These are phyloP conservation scores for Leptura quadrifasciata DNA, from an alignment of 2,888 invertebrate species.

Conservation along the genomic window DNA sequence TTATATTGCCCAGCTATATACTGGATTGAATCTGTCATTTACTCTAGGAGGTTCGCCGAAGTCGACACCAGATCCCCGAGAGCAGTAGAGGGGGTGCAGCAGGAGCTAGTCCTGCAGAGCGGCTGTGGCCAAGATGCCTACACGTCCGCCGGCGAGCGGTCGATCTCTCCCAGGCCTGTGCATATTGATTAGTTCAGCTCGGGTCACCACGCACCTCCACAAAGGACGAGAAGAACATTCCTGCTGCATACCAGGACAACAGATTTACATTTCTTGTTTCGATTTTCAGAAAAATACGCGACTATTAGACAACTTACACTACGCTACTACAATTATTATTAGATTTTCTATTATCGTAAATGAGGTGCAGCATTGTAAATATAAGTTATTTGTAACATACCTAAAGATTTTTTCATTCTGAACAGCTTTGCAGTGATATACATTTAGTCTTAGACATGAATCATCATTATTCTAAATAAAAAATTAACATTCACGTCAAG, in stretches of 20 bases:
- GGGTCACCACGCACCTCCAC: conserved; percentile 60
- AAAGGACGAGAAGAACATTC: conserved; percentile 42
- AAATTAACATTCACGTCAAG: no score
- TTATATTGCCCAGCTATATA: background rate
- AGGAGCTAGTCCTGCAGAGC: conserved; percentile 26
- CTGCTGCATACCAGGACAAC: conserved; percentile 36
- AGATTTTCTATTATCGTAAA: background rate
- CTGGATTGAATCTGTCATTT: background rate
- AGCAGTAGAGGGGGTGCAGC: conserved; percentile 25
- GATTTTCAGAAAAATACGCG: background rate
- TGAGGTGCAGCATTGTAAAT: background rate
- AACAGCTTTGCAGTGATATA: background rate
- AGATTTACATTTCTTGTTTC: conserved; percentile 20
- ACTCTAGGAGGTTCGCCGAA: background rate
- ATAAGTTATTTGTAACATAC: background rate
- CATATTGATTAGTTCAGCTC: conserved; percentile 65
- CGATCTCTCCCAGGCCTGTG: conserved; percentile 67
- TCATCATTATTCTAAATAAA: no score
- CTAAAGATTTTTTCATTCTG: background rate
- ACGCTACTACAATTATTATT: no score
- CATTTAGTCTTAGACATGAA: no score
- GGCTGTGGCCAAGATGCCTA: conserved; percentile 62
- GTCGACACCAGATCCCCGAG: conserved; percentile 11
- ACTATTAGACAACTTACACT: no score
- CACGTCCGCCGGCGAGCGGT: conserved; percentile 63